Evolutionary conservation across 2,797 vertebrate species (phyloP), one percentile per base, ranked within the genome.

Genomic region (Cephalopachus bancanus): DNA sequence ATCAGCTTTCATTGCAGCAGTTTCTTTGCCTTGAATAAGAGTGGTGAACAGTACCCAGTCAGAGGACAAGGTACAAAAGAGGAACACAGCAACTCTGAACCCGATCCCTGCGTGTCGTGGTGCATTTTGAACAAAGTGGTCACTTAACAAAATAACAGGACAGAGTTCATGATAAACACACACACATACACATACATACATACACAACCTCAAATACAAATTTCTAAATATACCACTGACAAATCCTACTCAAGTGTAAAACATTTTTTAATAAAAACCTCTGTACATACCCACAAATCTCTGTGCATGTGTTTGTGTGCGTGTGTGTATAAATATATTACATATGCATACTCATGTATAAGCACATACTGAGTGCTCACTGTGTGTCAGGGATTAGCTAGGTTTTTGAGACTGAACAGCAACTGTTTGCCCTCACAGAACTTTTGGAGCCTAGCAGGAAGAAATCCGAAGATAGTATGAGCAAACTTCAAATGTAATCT

Each of bases 1-100:
- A 97, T 99, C 99, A 24, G 99, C 99, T 98, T 99, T 99, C 99
- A 99, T 99, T 59, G 99, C 99, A 0, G 99, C 99, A 0, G 99
- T 99, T 98, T 99, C 99, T 98, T 99, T 99, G 91, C 99, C 99
- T 99, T 99, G 99, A 97, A 99, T 98, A 96, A 99, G 99, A 99
- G 76, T 26, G 53, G 93, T 2, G 91, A 92, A 97, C 22, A 97
- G 90, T 0, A 86, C 90, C 49, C 4, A 0, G 79, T 95, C 75
- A 97, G 84, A 65, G 69, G 92, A 84, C 55, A 74, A 59, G 69
- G 33, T 12, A 88, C 26, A 76, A 37, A 26, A 78, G 22, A 51
- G 64, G 69, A 44, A 86, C 4, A 7, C 2, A 53, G 62, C 19
- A 20, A 16, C 5, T 37, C 65, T 85, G 53, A 96, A 28, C 37